Evolutionary conservation across 2,113 vertebrate species (phyloP), one percentile per base, ranked within the genome.

Genomic region (Bubo scandiacus): DNA sequence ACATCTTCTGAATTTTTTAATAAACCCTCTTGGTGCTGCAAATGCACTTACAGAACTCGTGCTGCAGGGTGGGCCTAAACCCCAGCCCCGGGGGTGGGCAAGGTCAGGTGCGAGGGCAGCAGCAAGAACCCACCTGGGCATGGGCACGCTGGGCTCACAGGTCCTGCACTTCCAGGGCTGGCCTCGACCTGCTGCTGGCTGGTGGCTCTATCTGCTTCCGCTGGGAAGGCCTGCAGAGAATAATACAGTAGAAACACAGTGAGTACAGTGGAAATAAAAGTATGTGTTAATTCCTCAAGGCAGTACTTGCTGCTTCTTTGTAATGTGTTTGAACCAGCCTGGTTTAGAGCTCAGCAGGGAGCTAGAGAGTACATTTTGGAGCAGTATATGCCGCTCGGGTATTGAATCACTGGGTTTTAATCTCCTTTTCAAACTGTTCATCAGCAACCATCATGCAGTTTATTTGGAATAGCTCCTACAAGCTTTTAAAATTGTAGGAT

Each of bases 91-190:
- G 20, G 2, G 8, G 34, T 40, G 73, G 42, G 81, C 47, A 66
- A 29, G 12, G 72, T 25, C 40, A 36, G n/a, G 54, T 57, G 45
- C 0, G 2, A 36, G 36, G 20, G 34, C 42, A 45, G 43, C 74
- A 91, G 80, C 72, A 49, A 73, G 62, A 63, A 97, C 98, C 57
- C 91, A 98, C 98, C 98, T 98, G 97, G 72, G 81, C 93, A 77
- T 1, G 45, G 51, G 30, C 67, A 75, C 1, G 18, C 88, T 0
- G 3, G 6, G 30, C 54, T 75, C 4, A 2, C 54, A 15, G 78
- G 30, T 78, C 67, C 81, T 4, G 3, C 32, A 4, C 88, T 51
- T 73, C 70, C 91, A 13, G 77, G 93, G 86, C 80, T 96, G 29
- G 77, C 67, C 52, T 96, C 83, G 0, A 81, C 88, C 51, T 97